Conservation (phyloP, 1,140 invertebrate species). For the Globodera rostochiensis region DNA sequence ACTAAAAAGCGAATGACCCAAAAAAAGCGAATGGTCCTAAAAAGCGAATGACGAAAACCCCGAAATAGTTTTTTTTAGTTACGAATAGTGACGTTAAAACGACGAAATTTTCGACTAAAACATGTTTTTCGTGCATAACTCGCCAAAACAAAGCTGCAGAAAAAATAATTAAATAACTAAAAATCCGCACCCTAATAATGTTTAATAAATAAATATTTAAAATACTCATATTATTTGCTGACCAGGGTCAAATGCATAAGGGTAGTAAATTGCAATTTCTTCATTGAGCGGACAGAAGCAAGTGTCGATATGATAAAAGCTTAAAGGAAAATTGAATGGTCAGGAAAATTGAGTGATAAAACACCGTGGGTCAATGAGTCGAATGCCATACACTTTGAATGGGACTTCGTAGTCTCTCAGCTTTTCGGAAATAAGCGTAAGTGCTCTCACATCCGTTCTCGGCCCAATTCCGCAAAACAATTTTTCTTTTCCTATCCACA, state of each 20-base stretch:
- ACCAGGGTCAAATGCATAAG: conserved; percentile 58
- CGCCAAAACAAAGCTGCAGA: too few species aligned
- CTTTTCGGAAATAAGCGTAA: conserved; percentile 48
- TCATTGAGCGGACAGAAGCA: conserved; percentile 63
- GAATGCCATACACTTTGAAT: conserved; percentile 56
- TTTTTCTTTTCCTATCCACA: conserved; percentile 56
- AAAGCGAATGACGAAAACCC: too few species aligned
- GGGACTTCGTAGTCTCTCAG: conserved; percentile 47
- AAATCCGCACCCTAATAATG: too few species aligned
- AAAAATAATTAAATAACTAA: too few species aligned
- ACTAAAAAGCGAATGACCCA: too few species aligned
- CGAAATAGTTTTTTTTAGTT: too few species aligned
- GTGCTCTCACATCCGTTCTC: conserved; percentile 59
- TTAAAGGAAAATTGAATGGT: conserved; percentile 34
- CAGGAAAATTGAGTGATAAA: conserved; percentile 10
- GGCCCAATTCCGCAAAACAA: conserved; percentile 64
- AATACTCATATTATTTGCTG: background rate
- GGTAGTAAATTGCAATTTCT: conserved; percentile 61
- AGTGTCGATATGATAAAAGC: conserved; percentile 65
- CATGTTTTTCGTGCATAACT: too few species aligned
- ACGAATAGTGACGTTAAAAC: too few species aligned
- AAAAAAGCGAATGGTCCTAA: too few species aligned
- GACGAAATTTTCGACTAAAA: too few species aligned
- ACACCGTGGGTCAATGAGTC: conserved; percentile 59
- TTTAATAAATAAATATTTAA: too few species aligned